Percentiles rank a stretch among this genome's conserved stretches.
Evolutionary conservation across 2,888 invertebrate species (phyloP).

Genomic region (Tuberolachnus salignus): DNA sequence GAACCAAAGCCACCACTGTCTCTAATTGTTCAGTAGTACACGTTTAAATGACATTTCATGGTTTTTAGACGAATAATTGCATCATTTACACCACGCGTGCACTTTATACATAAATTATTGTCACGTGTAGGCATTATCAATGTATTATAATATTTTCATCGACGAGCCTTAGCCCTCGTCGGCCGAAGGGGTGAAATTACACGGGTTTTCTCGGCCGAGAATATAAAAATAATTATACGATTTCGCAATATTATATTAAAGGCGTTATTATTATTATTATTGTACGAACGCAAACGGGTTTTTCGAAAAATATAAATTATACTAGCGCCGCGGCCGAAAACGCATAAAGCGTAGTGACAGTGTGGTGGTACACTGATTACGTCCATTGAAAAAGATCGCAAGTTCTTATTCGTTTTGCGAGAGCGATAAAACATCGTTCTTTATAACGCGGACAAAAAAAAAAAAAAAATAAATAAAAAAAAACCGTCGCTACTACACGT

Average conservation of each 20-base stretch:
- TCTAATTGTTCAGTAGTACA: no score
- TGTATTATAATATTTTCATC: no score
- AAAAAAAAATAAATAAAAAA: neutral
- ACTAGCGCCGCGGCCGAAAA: neutral
- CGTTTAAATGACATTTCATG: no score
- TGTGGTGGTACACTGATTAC: conserved; percentile 44
- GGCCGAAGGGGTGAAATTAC: conserved; percentile 28
- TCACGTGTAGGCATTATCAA: no score
- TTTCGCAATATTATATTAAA: conserved; percentile 14
- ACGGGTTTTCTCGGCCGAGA: neutral
- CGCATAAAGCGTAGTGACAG: no score
- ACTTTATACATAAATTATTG: no score
- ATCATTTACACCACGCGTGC: no score
- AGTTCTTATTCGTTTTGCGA: neutral
- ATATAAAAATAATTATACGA: conserved; percentile 21
- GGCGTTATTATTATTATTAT: no score
- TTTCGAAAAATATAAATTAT: neutral
- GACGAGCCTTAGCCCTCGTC: neutral
- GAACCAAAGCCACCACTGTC: no score
- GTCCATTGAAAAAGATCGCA: conserved; percentile 31
- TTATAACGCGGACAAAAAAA: neutral
- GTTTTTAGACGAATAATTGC: no score
- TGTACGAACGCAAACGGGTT: conserved; percentile 12
- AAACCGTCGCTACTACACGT: no score
- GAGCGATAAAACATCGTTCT: conserved; percentile 25